Conservation (phyloP, 2,797 vertebrate genomes). For the Mycteria americana region DNA sequence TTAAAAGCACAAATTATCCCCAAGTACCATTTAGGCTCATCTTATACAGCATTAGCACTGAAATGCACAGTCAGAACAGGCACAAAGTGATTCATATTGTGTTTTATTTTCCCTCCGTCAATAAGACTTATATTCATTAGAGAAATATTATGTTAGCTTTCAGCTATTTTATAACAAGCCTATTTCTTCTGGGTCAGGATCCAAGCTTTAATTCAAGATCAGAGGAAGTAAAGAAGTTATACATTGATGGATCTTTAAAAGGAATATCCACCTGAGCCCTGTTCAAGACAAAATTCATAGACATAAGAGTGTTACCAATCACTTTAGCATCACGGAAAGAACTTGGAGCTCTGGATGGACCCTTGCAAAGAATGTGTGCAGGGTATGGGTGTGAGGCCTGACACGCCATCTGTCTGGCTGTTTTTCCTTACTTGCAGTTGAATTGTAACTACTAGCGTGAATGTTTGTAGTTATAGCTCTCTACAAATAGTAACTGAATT, state of each 20-base stretch:
- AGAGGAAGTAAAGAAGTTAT: not conserved
- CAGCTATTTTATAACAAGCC: not conserved
- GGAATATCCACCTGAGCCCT: not conserved
- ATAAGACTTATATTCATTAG: not conserved
- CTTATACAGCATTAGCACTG: not conserved
- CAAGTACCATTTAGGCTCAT: not conserved
- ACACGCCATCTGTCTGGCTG: not conserved
- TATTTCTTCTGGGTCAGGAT: not conserved
- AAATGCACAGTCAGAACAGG: not conserved
- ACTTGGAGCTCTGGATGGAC: not conserved
- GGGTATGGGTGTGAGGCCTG: not conserved
- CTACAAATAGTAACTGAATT: not conserved
- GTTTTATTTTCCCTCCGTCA: not conserved
- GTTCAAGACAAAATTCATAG: not conserved
- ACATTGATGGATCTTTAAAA: not conserved
- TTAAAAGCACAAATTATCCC: conserved; percentile 29
- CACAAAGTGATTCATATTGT: not conserved
- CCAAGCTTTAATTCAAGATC: not conserved
- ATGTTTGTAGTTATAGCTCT: not conserved
- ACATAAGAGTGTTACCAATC: not conserved
- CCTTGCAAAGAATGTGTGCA: not conserved
- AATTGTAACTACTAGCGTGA: not conserved
- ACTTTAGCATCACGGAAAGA: not conserved
- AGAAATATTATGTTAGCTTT: not conserved
- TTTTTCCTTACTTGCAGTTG: not conserved